phyloP scores from a whole-genome alignment of 2,113 vertebrate genomes.

The Myanophis thanlyinensis region DNA sequence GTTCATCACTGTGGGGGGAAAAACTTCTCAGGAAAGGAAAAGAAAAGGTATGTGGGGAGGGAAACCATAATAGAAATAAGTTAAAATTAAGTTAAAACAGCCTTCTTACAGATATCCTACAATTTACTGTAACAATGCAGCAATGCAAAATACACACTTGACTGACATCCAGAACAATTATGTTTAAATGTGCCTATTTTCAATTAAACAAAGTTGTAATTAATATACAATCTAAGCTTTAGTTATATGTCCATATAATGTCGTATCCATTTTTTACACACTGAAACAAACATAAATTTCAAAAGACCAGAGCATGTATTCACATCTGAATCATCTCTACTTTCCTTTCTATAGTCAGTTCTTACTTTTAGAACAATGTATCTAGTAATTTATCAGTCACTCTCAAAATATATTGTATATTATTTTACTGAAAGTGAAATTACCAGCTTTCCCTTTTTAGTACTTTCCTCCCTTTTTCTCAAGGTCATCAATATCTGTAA shows the following conservation, averaged over 20 bases:
- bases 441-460: constrained; percentile 42
- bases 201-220: neutral
- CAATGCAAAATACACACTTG: neutral
- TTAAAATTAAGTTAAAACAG: neutral
- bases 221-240: constrained; percentile 1
- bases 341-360: neutral
- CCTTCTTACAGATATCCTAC: neutral
- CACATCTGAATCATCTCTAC: constrained; percentile 13
- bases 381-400: neutral
- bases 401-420: constrained; percentile 5
- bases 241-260: constrained; percentile 4
- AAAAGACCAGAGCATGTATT: neutral
- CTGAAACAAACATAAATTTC: neutral
- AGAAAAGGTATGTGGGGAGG: neutral
- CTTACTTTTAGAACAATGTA: constrained; percentile 9
- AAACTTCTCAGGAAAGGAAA: neutral
- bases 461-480: constrained; percentile 16
- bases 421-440: constrained; percentile 35
- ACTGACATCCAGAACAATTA: neutral
- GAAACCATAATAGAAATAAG: neutral
- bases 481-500: constrained; percentile 16
- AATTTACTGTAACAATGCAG: neutral
- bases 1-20: neutral
- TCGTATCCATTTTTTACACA: neutral
- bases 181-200: neutral